Evolutionary conservation across 2,888 invertebrate genomes (phyloP), one percentile per base, ranked within the genome.

Genomic region (Ormyrus labotus): DNA sequence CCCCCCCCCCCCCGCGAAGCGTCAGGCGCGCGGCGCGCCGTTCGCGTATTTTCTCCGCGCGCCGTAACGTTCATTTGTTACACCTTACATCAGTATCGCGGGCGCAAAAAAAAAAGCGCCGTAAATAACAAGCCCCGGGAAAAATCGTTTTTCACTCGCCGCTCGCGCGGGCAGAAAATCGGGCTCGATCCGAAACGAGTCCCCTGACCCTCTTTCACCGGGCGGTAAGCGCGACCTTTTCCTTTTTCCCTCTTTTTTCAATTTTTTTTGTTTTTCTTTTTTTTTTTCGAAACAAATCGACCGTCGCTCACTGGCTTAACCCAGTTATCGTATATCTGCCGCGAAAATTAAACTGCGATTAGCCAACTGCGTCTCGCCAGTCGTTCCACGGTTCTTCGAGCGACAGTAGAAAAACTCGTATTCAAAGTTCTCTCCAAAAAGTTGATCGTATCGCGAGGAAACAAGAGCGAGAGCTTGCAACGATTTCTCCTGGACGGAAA

Each of bases 81-180:
- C 63, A 63, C 63, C 63, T 63, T 47, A 63, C 63, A 47, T 63
- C 63, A n/a, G 10, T 63, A 19, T 19, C 19, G 45, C 11, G 13
- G 6, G 7, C 48, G 6, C 1, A n/a, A 10, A 10, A 53, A 10
- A 53, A 67, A 67, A 67, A 51, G 48, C 5, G 45, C 45, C 55
- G 55, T 68, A 55, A 68, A 68, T 68, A 68, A 53, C 68, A 68
- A 68, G 68, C n/a, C 10, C 19, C 13, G 11, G 47, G n/a, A 70
- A 57, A 58, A 58, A 58, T 70, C 70, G 48, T 58, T 68, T 55
- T 68, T 55, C 55, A 55, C 45, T 68, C 45, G 57, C 47, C 19
- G 19, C 19, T 19, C 19, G 19, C 19, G 19, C 19, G 19, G 19
- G 19, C 19, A 2, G 19, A 48, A 70, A 70, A 70, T 70, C 58